Conservation (phyloP, 2,888 invertebrate species). For the Eupelmus urozonus region DNA sequence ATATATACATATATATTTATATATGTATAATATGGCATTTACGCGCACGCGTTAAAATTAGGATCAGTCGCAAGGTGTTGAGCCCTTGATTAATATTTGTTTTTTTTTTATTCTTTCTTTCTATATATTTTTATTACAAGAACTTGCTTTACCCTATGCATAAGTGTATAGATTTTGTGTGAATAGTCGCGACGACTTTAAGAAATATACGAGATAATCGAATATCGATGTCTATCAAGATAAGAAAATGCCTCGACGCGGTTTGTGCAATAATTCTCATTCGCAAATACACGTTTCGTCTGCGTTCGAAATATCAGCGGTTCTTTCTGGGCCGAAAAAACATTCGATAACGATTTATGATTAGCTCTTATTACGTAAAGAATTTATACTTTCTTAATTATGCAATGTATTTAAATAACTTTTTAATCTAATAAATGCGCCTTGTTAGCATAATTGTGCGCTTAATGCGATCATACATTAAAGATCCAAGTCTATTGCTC, state of each 20-base stretch:
- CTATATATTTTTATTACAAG: conserved; percentile 11
- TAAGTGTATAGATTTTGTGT: background rate
- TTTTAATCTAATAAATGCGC: too few species aligned
- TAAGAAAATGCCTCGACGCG: background rate
- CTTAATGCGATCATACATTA: too few species aligned
- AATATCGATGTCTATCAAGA: conserved; percentile 2
- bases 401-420: too few species aligned
- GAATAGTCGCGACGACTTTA: background rate
- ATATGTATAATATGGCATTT: conserved; percentile 20
- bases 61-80: conserved; percentile 52
- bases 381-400: too few species aligned
- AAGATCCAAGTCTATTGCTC: too few species aligned
- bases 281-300: background rate
- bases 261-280: conserved; percentile 11
- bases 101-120: background rate
- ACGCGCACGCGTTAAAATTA: conserved; percentile 41
- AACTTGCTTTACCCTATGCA: background rate
- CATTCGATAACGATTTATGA: background rate
- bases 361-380: too few species aligned
- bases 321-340: background rate
- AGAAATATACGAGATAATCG: conserved; percentile 21
- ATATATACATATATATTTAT: conserved; percentile 34
- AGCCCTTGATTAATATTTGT: conserved; percentile 40
- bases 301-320: background rate
- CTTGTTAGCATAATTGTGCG: too few species aligned